Conservation (phyloP, 2,888 invertebrate genomes). For the Thereva unica region DNA sequence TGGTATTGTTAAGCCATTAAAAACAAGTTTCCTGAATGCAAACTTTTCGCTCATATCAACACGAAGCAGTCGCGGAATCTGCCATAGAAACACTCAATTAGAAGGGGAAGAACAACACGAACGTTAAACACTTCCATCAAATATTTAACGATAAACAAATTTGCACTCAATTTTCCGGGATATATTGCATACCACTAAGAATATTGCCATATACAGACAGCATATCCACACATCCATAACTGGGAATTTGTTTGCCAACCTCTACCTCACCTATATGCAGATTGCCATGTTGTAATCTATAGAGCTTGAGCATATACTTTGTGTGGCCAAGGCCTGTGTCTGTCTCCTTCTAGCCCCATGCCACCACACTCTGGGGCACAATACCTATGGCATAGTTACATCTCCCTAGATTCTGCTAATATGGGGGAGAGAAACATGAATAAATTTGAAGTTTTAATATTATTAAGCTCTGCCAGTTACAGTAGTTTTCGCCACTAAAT, state of each 20-base stretch:
- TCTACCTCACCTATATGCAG: neutral
- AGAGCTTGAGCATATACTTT: too few relatives aligned
- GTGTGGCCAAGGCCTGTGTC: too few relatives aligned
- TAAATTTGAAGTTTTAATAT: slow-evolving; percentile 6
- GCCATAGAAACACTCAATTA: slow-evolving; percentile 22
- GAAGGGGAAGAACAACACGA: slow-evolving; percentile 19
- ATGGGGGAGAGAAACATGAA: neutral
- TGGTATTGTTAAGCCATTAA: slow-evolving; percentile 14
- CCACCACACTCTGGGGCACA: neutral
- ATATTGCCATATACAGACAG: neutral
- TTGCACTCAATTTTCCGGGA: slow-evolving; percentile 31
- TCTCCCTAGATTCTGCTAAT: too few relatives aligned
- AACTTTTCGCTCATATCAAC: slow-evolving; percentile 26
- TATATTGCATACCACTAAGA: slow-evolving; percentile 11
- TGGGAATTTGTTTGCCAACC: slow-evolving; percentile 9
- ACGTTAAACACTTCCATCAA: slow-evolving; percentile 32
- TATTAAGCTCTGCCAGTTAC: slow-evolving; percentile 6
- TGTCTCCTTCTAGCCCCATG: neutral
- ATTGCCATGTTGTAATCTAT: too few relatives aligned
- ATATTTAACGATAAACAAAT: slow-evolving; percentile 31
- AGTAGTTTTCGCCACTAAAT: too few relatives aligned
- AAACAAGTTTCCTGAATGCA: slow-evolving; percentile 20
- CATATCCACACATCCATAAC: slow-evolving; percentile 15
- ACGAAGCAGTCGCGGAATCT: slow-evolving; percentile 9
- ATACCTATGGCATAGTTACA: neutral